phyloP scores from a whole-genome alignment of 2,888 invertebrate species.

The Drosophila niveifrons region DNA sequence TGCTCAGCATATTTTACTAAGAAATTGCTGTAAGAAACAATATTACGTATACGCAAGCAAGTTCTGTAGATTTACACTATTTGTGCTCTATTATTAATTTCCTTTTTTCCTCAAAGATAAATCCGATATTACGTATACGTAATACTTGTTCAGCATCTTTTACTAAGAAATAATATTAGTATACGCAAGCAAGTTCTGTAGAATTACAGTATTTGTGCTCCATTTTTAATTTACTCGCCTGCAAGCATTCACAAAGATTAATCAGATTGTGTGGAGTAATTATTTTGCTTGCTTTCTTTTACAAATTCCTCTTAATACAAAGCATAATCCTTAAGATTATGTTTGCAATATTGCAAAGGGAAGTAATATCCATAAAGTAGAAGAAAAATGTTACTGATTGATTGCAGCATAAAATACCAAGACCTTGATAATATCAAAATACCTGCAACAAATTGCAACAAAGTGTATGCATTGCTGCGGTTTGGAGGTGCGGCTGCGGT shows the following conservation, averaged over 20 bases:
- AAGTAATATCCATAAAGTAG: background rate
- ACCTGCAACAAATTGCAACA: slow-evolving; percentile 8
- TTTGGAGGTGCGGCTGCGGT: slow-evolving; percentile 26
- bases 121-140: too few relatives aligned
- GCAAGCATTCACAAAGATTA: background rate
- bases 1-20: too few relatives aligned
- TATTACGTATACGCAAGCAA: background rate
- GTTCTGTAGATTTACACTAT: background rate
- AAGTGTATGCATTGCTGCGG: slow-evolving; percentile 8
- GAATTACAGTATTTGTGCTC: background rate
- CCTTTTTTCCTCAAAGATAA: too few relatives aligned
- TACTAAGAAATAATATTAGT: background rate
- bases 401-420: background rate
- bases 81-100: too few relatives aligned
- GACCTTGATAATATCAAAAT: background rate
- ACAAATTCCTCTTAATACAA: background rate
- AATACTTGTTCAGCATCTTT: too few relatives aligned
- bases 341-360: background rate
- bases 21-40: too few relatives aligned
- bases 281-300: background rate
- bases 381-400: background rate
- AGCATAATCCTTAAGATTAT: background rate
- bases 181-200: background rate
- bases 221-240: background rate
- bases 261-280: background rate